These are phyloP conservation scores for Echeneis naucrates DNA, from an alignment of 2,797 vertebrate species.

Conservation along the genomic window DNA sequence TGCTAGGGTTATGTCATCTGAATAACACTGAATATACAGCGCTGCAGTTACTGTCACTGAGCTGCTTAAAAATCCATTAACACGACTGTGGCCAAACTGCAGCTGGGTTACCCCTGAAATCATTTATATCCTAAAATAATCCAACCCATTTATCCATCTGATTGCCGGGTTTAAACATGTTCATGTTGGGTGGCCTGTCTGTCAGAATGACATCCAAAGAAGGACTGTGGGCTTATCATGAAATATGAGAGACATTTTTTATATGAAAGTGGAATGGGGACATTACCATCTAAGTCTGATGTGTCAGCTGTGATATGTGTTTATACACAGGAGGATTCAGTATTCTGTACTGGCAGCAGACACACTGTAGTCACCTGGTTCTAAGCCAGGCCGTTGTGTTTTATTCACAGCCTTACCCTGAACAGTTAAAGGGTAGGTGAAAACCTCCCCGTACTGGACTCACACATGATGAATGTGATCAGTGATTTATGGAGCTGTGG, in stretches of 20 bases:
- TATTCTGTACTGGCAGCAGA: constrained; percentile 1
- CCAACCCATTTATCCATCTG: neutral
- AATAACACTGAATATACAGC: constrained; percentile 1
- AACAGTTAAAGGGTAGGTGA: constrained; percentile 37
- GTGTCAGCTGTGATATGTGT: neutral
- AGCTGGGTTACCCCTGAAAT: constrained; percentile 13
- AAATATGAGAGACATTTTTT: neutral
- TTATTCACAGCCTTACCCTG: constrained; percentile 23
- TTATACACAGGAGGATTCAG: neutral
- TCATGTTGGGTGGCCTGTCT: neutral
- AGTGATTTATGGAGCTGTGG: constrained; percentile 54
- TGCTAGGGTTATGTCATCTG: neutral
- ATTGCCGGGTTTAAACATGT: neutral
- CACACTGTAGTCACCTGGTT: constrained; percentile 7
- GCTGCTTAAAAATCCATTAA: constrained; percentile 24
- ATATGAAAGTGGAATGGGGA: too few relatives aligned
- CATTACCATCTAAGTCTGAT: too few relatives aligned
- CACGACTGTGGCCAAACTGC: neutral
- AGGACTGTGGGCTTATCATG: neutral
- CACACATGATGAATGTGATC: constrained; percentile 9
- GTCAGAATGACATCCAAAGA: neutral
- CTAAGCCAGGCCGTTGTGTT: constrained; percentile 28
- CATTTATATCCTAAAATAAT: neutral
- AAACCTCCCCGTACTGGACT: constrained; percentile 13
- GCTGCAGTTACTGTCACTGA: constrained; percentile 3